Evolutionary conservation across 2,797 vertebrate species (phyloP).

Genomic region (Gila robusta): DNA sequence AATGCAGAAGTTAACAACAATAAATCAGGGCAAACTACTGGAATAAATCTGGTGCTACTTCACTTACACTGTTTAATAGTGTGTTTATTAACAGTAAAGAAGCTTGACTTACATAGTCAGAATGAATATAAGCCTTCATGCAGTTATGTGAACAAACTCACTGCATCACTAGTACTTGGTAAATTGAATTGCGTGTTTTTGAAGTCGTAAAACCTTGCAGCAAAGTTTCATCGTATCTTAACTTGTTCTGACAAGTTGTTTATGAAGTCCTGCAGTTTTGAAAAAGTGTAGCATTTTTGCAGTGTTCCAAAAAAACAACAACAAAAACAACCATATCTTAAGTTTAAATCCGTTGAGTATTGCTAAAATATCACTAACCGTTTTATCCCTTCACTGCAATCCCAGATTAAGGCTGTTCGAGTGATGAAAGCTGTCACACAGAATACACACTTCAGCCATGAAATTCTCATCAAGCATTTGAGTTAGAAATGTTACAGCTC

Average conservation of each 20-base stretch:
- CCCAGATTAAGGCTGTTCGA: not conserved
- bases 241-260: not conserved
- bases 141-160: not conserved
- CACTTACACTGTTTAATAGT: no score
- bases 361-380: not conserved
- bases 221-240: not conserved
- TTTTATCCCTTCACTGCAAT: not conserved
- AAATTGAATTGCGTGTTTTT: not conserved
- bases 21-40: not conserved
- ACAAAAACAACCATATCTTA: not conserved
- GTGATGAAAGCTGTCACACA: constrained; percentile 10
- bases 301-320: not conserved
- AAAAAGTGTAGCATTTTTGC: not conserved
- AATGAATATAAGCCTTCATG: not conserved
- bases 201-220: constrained; percentile 1
- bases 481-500: not conserved
- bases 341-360: not conserved
- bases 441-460: constrained; percentile 10
- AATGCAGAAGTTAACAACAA: not conserved
- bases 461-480: not conserved
- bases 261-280: not conserved
- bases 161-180: not conserved
- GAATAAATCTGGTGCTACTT: no score
- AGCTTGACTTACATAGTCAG: not conserved
- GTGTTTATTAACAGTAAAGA: not conserved